Evolutionary conservation across 2,888 invertebrate genomes (phyloP).

Genomic region (Drosophila borborema): DNA sequence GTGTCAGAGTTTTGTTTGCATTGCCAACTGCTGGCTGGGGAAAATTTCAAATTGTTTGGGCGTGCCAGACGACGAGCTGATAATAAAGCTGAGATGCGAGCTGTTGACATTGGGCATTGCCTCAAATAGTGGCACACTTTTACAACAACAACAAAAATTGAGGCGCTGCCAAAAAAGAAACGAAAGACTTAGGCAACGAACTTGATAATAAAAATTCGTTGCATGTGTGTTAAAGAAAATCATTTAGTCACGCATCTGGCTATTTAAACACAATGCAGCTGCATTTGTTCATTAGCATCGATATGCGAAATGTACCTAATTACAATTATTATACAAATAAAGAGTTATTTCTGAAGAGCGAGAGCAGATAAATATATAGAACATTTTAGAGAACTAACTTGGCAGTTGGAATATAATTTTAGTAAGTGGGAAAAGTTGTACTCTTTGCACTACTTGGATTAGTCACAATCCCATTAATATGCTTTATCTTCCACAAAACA

Average conservation of each 20-base stretch:
- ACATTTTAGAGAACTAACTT: too few species aligned
- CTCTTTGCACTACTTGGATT: not conserved
- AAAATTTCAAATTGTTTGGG: constrained; percentile 32
- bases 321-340: constrained; percentile 28
- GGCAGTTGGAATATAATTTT: too few species aligned
- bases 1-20: constrained; percentile 22
- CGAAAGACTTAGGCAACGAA: constrained; percentile 75
- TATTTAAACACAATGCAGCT: constrained; percentile 34
- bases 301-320: constrained; percentile 50
- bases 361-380: too few species aligned
- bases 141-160: not conserved
- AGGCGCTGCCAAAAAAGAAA: constrained; percentile 13
- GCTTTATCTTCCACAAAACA: too few species aligned
- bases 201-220: constrained; percentile 52
- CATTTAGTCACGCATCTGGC: constrained; percentile 48
- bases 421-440: too few species aligned
- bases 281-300: constrained; percentile 59
- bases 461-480: not conserved
- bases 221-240: constrained; percentile 33
- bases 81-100: constrained; percentile 27
- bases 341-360: not conserved
- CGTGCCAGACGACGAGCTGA: constrained; percentile 40
- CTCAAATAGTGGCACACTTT: constrained; percentile 29
- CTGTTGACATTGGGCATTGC: constrained; percentile 10
- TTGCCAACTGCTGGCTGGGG: constrained; percentile 13